Percentiles rank a stretch among this genome's conserved stretches.
These are phyloP conservation scores for Poeciliopsis turrubarensis DNA, from an alignment of 2,113 vertebrate genomes.

Conservation along the genomic window DNA sequence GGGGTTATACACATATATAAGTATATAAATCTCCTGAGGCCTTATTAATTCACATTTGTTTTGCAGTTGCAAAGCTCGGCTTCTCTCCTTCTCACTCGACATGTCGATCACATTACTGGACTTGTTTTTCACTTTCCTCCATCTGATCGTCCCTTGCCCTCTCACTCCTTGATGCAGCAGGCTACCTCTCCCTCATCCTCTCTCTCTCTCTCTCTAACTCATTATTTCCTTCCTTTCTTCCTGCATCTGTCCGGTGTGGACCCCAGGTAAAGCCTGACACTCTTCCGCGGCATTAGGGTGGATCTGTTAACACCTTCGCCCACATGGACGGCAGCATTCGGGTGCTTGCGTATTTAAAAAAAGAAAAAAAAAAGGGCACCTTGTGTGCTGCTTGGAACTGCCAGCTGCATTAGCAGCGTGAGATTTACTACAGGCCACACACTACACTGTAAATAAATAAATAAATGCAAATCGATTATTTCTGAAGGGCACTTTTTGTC, in stretches of 20 bases:
- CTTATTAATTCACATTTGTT: slow-evolving; percentile 74
- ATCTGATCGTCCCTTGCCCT: slow-evolving; percentile 12
- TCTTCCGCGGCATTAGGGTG: slow-evolving; percentile 40
- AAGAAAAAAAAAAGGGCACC: no score
- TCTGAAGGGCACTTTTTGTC: no score
- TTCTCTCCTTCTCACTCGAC: slow-evolving; percentile 60
- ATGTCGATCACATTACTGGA: not conserved
- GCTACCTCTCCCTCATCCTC: not conserved
- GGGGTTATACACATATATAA: slow-evolving; percentile 51
- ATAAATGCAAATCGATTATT: no score
- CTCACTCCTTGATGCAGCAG: not conserved
- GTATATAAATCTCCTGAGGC: slow-evolving; percentile 58
- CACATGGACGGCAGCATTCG: slow-evolving; percentile 13
- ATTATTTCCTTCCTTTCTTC: slow-evolving; percentile 6
- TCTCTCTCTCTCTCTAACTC: not conserved
- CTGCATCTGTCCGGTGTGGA: slow-evolving; percentile 4
- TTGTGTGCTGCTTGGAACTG: no score
- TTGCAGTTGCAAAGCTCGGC: slow-evolving; percentile 54
- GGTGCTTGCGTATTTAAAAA: no score
- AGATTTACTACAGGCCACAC: no score
- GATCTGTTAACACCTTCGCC: slow-evolving; percentile 68
- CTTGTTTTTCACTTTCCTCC: slow-evolving; percentile 27
- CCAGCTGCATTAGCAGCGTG: no score
- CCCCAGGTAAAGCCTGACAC: slow-evolving; percentile 47
- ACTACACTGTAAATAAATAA: no score